A percentile compares a stretch with the other conserved stretches of the same genome.
Evolutionary conservation across 2,113 vertebrate genomes (phyloP).

Genomic region (Balaenoptera acutorostrata): DNA sequence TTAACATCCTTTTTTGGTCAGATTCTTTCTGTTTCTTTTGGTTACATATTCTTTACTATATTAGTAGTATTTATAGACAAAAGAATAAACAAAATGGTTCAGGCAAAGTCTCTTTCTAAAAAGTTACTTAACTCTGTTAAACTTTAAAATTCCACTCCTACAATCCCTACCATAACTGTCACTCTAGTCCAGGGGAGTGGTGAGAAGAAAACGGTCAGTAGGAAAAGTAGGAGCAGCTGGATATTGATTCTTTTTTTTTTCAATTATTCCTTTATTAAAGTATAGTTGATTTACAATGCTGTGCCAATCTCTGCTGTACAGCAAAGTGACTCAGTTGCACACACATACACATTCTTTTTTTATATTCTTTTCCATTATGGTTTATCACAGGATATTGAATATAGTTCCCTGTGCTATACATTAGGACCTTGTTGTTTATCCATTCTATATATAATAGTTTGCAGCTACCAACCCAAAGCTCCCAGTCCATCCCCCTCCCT

Average conservation of each 20-base stretch:
- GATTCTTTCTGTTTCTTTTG: not conserved
- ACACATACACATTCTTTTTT: too few relatives aligned
- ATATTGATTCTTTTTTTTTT: not conserved
- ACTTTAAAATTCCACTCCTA: not conserved
- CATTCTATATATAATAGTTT: too few relatives aligned
- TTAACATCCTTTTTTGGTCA: not conserved
- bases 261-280: too few relatives aligned
- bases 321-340: too few relatives aligned
- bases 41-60: not conserved
- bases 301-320: too few relatives aligned
- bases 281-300: too few relatives aligned
- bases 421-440: too few relatives aligned
- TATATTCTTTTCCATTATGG: too few relatives aligned
- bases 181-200: not conserved
- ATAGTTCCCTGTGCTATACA: too few relatives aligned
- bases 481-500: too few relatives aligned
- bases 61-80: not conserved
- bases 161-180: not conserved
- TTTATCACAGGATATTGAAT: too few relatives aligned
- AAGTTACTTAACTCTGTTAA: not conserved
- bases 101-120: not conserved
- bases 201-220: not conserved
- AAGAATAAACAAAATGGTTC: not conserved
- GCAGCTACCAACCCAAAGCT: too few relatives aligned
- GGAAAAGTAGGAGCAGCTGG: not conserved